Conservation (phyloP, 2,113 vertebrate genomes). For the Rhadina sibilatrix region DNA sequence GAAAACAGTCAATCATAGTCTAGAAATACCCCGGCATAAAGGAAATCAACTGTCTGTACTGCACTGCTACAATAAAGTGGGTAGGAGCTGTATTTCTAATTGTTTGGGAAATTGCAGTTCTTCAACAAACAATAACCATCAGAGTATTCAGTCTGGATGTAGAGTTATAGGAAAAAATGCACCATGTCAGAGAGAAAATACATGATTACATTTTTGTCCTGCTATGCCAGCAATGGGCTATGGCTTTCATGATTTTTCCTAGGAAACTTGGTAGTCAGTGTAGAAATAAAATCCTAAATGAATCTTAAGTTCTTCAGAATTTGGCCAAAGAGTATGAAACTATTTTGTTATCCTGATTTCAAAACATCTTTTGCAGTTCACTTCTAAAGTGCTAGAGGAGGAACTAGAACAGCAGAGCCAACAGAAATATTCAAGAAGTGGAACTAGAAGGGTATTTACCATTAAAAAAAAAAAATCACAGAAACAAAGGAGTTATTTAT, state of each 20-base stretch:
- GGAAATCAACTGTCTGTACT: background rate
- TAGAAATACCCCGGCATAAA: background rate
- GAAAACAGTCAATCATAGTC: background rate
- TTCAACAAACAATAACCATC: background rate
- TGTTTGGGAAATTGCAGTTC: background rate
- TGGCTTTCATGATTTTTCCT: background rate
- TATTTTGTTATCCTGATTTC: background rate
- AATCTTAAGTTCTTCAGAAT: background rate
- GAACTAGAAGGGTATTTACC: conserved; percentile 24
- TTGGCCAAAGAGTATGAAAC: background rate
- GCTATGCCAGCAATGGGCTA: background rate
- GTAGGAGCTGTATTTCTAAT: background rate
- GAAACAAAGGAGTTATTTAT: background rate
- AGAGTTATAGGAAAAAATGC: background rate
- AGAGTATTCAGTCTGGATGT: background rate
- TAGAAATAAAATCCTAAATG: background rate
- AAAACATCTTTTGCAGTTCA: background rate
- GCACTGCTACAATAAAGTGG: background rate
- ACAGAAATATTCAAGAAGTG: conserved; percentile 33
- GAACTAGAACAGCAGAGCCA: conserved; percentile 20
- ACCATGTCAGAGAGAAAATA: background rate
- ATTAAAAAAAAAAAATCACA: background rate
- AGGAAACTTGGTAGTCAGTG: background rate
- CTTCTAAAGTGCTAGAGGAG: background rate
- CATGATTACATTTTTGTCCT: background rate